Base-by-base conservation (phyloP, 2,113 vertebrate species). In the Otocyon megalotis region DNA sequence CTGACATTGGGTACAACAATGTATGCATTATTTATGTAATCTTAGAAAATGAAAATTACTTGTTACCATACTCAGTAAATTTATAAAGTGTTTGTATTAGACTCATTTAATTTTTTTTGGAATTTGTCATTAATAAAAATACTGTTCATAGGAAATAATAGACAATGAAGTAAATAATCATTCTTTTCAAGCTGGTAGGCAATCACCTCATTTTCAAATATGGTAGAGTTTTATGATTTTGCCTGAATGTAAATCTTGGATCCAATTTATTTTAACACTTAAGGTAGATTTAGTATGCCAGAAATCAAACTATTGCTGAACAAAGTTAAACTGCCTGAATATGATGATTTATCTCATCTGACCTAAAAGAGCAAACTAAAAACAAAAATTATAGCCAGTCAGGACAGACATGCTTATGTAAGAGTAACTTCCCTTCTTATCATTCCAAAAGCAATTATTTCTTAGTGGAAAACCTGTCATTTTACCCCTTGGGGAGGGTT, bases 401-500 rank as follows among this genome's bases (percentile, higher is more conserved):
- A 63, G 63, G 92, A 97, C 90, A 98, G 81, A 95, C 69, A 67
- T 97, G 83, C 96, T 98, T 82, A 93, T 92, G 94, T 84, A 97
- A 97, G 89, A 96, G 65, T 95, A 94, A 77, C 94, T 97, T 97
- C 76, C 92, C 30, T 97, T 88, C 94, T 98, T 98, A 98, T 98
- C 97, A 93, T 92, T 97, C 87, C 67, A 94, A 98, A 98, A 98
- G 76, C 93, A 97, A 98, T 98, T 97, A 92, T 96, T 98, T 96
- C 77, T 96, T 95, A 98, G 79, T 94, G 87, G 83, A 95, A 98
- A 98, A 90, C 7, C 48, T 96, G 72, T 56, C n/a, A 22, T 96
- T 97, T 97, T 65, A 83, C 19, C 56, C 48, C 93, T 93, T 96
- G 54, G 67, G 90, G 96, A 97, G 63, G 62, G 67, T 97, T 97